These are phyloP conservation scores for Callipepla californica DNA, from an alignment of 2,113 vertebrate genomes.

Conservation along the genomic window DNA sequence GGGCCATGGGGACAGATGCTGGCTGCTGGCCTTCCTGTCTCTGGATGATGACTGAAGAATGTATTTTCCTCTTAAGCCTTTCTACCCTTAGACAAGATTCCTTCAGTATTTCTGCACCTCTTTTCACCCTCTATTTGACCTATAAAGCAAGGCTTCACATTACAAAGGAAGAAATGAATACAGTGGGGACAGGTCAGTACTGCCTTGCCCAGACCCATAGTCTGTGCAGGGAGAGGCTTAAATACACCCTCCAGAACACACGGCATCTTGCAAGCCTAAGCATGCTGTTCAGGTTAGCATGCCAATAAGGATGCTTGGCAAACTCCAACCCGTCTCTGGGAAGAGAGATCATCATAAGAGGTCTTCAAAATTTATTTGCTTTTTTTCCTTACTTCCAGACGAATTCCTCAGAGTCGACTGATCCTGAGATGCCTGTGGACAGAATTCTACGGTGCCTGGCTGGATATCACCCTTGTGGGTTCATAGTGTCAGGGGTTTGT, in stretches of 20 bases:
- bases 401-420: background rate
- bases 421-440: background rate
- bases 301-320: background rate
- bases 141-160: background rate
- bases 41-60: background rate
- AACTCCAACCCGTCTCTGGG: background rate
- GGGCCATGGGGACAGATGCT: background rate
- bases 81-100: background rate
- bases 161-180: background rate
- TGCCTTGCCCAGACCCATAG: slow-evolving; percentile 45
- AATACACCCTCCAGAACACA: background rate
- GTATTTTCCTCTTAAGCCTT: background rate
- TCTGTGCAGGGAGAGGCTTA: slow-evolving; percentile 22
- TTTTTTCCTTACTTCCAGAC: background rate
- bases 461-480: background rate
- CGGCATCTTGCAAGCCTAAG: slow-evolving; percentile 15
- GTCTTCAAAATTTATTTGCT: background rate
- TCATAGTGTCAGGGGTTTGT: background rate
- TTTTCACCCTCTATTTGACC: background rate
- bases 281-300: background rate
- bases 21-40: background rate
- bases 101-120: background rate
- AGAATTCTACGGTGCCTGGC: background rate
- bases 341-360: background rate
- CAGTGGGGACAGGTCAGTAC: background rate